Conservation (phyloP, 92 coral and sea anemone genomes). For the Bergia sp. region DNA sequence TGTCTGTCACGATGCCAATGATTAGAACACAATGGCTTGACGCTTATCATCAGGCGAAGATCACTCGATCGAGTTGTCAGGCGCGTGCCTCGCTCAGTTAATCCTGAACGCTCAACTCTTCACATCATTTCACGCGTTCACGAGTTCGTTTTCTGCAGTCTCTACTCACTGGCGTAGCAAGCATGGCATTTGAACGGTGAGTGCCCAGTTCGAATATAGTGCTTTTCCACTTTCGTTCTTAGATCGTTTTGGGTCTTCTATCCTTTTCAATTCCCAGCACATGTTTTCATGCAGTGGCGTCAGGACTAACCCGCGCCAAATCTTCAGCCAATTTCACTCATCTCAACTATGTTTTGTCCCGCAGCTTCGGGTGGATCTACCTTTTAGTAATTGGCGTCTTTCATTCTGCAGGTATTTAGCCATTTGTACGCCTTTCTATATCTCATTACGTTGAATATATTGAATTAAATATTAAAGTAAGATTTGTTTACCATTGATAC, state of each 20-base stretch:
- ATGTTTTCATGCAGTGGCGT: constrained; percentile 14
- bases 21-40: constrained; percentile 38
- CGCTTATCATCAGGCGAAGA: constrained; percentile 35
- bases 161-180: neutral
- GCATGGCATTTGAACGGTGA: constrained; percentile 34
- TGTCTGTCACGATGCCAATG: constrained; percentile 39
- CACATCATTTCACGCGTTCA: constrained; percentile 32
- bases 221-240: neutral
- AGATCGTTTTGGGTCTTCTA: neutral
- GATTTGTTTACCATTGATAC: neutral
- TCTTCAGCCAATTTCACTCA: constrained; percentile 28
- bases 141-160: neutral
- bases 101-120: constrained; percentile 19
- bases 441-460: neutral
- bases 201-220: neutral
- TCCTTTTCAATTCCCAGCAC: neutral
- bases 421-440: constrained; percentile 9
- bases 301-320: neutral
- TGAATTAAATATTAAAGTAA: neutral
- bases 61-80: constrained; percentile 1
- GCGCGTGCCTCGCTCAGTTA: constrained; percentile 47
- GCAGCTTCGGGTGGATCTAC: constrained; percentile 38
- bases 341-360: constrained; percentile 10
- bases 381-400: constrained; percentile 1
- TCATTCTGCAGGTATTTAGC: constrained; percentile 44